Evolutionary conservation across 2,113 vertebrate genomes (phyloP).

Genomic region (Lepisosteus osseus): DNA sequence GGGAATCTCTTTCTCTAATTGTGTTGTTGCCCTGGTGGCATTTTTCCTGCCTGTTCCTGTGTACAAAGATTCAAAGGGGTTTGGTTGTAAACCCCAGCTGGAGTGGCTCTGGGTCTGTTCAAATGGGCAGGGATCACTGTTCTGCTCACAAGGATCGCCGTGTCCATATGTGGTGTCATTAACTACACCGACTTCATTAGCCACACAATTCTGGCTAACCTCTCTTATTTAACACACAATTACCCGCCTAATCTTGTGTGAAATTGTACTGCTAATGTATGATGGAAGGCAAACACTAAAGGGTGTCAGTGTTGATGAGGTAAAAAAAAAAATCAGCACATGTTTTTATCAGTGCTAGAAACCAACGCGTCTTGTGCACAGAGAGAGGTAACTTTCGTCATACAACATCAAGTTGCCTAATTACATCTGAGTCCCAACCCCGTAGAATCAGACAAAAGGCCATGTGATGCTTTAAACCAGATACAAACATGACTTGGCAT

Average conservation of each 20-base stretch:
- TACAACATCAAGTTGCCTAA: no score
- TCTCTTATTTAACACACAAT: slow-evolving; percentile 67
- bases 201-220: slow-evolving; percentile 40
- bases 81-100: neutral
- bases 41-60: neutral
- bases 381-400: no score
- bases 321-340: slow-evolving; percentile 3
- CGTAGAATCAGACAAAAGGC: no score
- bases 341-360: no score
- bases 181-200: slow-evolving; percentile 54
- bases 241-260: slow-evolving; percentile 67
- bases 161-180: slow-evolving; percentile 48
- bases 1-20: neutral
- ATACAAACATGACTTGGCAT: no score
- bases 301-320: slow-evolving; percentile 34
- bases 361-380: no score
- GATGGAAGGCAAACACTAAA: slow-evolving; percentile 42
- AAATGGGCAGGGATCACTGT: neutral
- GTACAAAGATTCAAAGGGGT: no score
- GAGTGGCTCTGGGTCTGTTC: neutral
- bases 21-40: neutral
- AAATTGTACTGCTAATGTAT: slow-evolving; percentile 62
- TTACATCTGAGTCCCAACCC: no score
- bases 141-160: slow-evolving; percentile 10
- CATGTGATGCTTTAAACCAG: no score